A percentile compares a stretch with the other conserved stretches of the same genome.
These are phyloP conservation scores for Halcyon malimbica DNA, from an alignment of 2,113 vertebrate genomes.

Conservation along the genomic window DNA sequence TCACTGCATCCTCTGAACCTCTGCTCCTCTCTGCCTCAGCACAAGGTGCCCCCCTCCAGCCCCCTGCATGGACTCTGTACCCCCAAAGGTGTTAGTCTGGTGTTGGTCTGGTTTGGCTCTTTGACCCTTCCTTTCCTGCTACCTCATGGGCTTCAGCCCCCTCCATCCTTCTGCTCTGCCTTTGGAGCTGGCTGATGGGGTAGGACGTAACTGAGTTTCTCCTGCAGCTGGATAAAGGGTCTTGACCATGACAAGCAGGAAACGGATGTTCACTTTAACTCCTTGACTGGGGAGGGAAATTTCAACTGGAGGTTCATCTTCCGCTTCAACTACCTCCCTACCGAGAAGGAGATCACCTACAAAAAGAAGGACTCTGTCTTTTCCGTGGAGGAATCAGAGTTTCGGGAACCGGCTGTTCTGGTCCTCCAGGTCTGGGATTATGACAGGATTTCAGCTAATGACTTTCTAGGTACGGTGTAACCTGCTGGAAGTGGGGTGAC, in stretches of 20 bases:
- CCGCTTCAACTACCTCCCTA: constrained; percentile 89
- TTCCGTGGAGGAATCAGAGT: constrained; percentile 88
- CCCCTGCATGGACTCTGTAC: neutral
- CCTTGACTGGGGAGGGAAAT: constrained; percentile 93
- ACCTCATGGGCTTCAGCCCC: neutral
- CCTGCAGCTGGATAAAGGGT: constrained; percentile 91
- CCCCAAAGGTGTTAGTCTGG: neutral
- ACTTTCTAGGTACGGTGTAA: constrained; percentile 86
- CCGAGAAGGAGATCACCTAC: constrained; percentile 89
- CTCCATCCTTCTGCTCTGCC: neutral
- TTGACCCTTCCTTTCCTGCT: neutral
- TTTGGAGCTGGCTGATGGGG: neutral
- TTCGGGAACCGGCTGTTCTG: constrained; percentile 86
- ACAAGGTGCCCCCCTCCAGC: neutral
- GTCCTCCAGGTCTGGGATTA: constrained; percentile 95
- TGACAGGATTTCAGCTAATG: constrained; percentile 89
- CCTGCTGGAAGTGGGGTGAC: neutral
- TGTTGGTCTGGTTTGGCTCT: neutral
- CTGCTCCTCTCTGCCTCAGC: neutral
- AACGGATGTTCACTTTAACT: constrained; percentile 95
- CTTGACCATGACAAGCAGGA: constrained; percentile 90
- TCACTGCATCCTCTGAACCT: neutral
- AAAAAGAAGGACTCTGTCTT: constrained; percentile 90
- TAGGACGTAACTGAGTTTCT: constrained; percentile 10
- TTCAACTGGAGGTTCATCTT: constrained; percentile 97